Evolutionary conservation across 1,140 invertebrate genomes (phyloP), one percentile per base, ranked within the genome.

Genomic region (Sminthurides bifidus): DNA sequence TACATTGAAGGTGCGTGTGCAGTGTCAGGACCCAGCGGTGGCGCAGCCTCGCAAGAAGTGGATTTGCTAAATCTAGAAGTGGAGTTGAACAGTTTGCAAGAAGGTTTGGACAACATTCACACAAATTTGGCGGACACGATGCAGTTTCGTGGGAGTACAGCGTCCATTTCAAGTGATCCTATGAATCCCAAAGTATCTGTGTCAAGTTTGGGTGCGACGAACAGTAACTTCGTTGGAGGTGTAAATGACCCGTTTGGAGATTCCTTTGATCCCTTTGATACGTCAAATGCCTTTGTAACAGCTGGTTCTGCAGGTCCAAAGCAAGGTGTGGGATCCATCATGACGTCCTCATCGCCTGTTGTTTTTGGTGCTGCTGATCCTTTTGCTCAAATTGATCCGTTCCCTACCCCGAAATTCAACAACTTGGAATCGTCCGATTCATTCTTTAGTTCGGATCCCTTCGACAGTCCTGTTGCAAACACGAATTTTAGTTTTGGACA

Each of bases 41-140:
- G 41, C 6, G 21, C 50, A 23, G 52, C 44, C 6, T 29, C 49
- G 10, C 45, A 48, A 23, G 59, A 71, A 71, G 73, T 74, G n/a
- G 88, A 94, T 73, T 73, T 97, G 56, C 80, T 97, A 19, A 91
- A 95, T 73, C 35, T 97, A 56, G 90, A 96, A 70, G 84, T 89
- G 68, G 91, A 95, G 74, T 73, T 95, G 51, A 87, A 84, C 62
- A 89, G 83, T 48, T 76, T 97, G 61, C 83, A 93, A 70, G 58
- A 58, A 41, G 61, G 61, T 17, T 40, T 65, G 30, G 58, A 66
- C 15, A 60, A 64, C 50, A 56, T 64, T 48, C 62, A 66, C 37
- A 52, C 55, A 15, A 65, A 63, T 45, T 59, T 67, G 45, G 60
- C 59, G 30, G 63, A 64, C 15, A 49, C 60, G 26, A 65, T 43